Percentiles rank a stretch among this genome's conserved stretches.
Evolutionary conservation across 1,140 invertebrate genomes (phyloP).

Genomic region (Melipona quadrifasciata): DNA sequence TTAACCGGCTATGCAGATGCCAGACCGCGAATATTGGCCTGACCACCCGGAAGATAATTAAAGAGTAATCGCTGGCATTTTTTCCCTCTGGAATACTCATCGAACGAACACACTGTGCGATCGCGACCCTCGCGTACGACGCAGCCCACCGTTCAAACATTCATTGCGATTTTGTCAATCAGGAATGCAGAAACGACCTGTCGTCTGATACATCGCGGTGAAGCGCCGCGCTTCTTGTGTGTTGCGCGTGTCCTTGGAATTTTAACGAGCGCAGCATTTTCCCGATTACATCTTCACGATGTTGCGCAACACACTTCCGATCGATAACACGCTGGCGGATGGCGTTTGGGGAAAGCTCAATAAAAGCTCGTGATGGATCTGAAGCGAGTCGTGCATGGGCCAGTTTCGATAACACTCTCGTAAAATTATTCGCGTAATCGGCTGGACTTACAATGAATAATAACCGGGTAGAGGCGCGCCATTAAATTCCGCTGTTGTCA

Average conservation of each 20-base stretch:
- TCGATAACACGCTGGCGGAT: neutral
- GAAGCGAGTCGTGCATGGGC: no score
- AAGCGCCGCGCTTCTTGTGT: neutral
- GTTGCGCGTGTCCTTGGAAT: neutral
- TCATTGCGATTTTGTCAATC: slow-evolving; percentile 8
- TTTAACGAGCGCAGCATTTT: slow-evolving; percentile 8
- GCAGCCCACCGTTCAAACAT: neutral
- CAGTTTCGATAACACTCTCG: neutral
- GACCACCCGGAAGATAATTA: slow-evolving; percentile 61
- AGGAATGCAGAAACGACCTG: neutral
- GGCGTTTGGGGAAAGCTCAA: neutral
- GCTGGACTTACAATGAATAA: neutral
- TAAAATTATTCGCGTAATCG: slow-evolving; percentile 2
- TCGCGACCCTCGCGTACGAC: neutral
- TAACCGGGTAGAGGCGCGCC: neutral
- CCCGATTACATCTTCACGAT: neutral
- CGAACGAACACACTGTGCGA: slow-evolving; percentile 10
- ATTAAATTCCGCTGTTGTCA: neutral
- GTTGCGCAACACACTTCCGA: neutral
- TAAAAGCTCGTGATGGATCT: neutral
- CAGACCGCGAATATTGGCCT: neutral
- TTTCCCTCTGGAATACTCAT: neutral
- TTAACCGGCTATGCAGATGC: slow-evolving; percentile 41
- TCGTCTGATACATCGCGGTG: neutral
- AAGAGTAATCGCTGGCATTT: slow-evolving; percentile 25